Base-by-base conservation (phyloP, 2,888 invertebrate genomes). In the Caenorhabditis becei region DNA sequence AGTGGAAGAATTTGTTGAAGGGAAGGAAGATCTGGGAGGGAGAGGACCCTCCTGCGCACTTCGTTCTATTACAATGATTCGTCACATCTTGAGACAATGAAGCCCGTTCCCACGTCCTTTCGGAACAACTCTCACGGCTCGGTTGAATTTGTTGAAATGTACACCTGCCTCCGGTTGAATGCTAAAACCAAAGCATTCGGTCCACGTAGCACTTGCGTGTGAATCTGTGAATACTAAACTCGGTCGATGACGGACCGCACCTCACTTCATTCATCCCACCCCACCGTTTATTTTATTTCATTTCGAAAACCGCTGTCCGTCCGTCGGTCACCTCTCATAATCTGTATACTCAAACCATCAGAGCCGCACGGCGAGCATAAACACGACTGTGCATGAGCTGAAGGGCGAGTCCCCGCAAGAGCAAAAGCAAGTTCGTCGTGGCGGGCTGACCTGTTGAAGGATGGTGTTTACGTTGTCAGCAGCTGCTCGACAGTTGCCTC, bases 401-500 rank as follows among this genome's bases (percentile, higher is more conserved):
- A 8, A 44, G 26, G 49, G 24, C 49, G 10, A 44, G 58, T 58
- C 66, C 61, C 66, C 66, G 44, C 58, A 28, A 37, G 18, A 63
- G 62, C 44, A 26, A 62, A 63, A 58, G 75, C 75, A 61, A 75
- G 59, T 75, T 66, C 53, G 75, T 56, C 67, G 77, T 53, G 61
- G 71, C 44, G 71, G 56, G 54, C 28, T 69, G 77, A 77, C 77
- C 77, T 77, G 77, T 77, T 69, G 69, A 77, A 77, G 63, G 56
- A 69, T 69, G 69, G 70, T 70, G 78, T 78, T 78, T 71, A 78
- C 78, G 78, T 71, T 70, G 71, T 71, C 77, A 71, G 65, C 78
- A 78, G 78, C 78, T 78, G 78, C 71, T 70, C 71, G 78, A 71
- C 78, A 71, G 78, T 78, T 78, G 70, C 66, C 78, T 62, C 56